phyloP scores from a whole-genome alignment of 2,888 invertebrate species.

The Melinopterus prodromus region DNA sequence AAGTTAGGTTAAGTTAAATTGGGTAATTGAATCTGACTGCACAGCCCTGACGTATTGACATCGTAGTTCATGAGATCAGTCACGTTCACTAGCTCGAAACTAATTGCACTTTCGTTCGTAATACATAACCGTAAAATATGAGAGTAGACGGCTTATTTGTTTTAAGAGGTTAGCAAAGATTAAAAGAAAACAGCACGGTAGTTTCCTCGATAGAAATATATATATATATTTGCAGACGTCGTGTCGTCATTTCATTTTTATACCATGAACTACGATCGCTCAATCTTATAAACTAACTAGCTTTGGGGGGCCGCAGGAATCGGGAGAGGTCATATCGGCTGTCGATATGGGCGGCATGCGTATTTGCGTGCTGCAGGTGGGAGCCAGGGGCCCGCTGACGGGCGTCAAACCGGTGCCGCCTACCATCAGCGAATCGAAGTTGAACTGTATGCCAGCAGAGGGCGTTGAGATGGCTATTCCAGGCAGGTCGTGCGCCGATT shows the following conservation, averaged over 20 bases:
- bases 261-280: conserved; percentile 38
- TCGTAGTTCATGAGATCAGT: conserved; percentile 38
- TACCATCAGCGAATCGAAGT: conserved; percentile 93
- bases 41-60: background rate
- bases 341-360: conserved; percentile 66
- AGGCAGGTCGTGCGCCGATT: conserved; percentile 67
- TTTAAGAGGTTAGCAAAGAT: conserved; percentile 19
- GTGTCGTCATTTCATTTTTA: conserved; percentile 19
- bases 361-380: conserved; percentile 79
- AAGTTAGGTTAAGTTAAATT: too few species aligned
- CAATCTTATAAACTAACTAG: conserved; percentile 79
- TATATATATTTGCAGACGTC: conserved; percentile 28
- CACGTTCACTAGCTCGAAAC: background rate
- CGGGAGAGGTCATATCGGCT: conserved; percentile 74
- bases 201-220: conserved; percentile 29
- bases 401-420: conserved; percentile 93
- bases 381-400: conserved; percentile 75
- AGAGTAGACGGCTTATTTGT: conserved; percentile 6
- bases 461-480: conserved; percentile 89
- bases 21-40: background rate
- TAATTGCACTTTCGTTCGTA: conserved; percentile 32
- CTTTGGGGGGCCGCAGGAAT: conserved; percentile 76
- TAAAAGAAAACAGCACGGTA: conserved; percentile 26
- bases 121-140: conserved; percentile 10
- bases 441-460: conserved; percentile 86